These are phyloP conservation scores for Malurus alboscapulatus DNA, from an alignment of 2,113 vertebrate species.

Conservation along the genomic window DNA sequence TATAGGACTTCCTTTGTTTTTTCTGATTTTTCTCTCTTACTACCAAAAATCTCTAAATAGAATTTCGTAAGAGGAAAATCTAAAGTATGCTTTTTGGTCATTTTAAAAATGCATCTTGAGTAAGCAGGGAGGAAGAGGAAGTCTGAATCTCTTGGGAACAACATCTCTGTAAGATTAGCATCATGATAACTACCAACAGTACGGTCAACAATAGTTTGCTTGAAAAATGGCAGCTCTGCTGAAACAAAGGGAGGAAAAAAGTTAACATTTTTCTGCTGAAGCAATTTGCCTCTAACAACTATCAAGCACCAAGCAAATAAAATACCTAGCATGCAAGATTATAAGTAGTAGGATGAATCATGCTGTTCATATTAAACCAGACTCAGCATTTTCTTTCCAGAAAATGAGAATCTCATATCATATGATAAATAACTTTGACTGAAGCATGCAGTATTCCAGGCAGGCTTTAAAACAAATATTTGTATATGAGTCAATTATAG, in stretches of 20 bases:
- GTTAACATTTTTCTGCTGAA: conserved; percentile 43
- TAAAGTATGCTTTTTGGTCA: background rate
- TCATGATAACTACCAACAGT: background rate
- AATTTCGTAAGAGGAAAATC: background rate
- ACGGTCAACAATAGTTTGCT: background rate
- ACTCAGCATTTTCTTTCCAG: conserved; percentile 82
- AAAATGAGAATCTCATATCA: conserved; percentile 73
- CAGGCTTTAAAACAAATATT: conserved; percentile 79
- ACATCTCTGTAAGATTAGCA: background rate
- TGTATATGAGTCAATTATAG: conserved; percentile 69
- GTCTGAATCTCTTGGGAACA: background rate
- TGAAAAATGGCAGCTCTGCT: conserved; percentile 16
- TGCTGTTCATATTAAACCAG: conserved; percentile 72
- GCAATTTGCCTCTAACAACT: conserved; percentile 56
- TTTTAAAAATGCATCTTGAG: background rate
- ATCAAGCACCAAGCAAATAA: conserved; percentile 63
- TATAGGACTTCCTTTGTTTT: background rate
- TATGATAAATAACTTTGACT: conserved; percentile 85
- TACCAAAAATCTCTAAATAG: background rate
- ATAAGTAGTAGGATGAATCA: conserved; percentile 81
- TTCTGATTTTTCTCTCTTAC: background rate
- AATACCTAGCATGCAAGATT: conserved; percentile 68
- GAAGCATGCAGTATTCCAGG: conserved; percentile 77
- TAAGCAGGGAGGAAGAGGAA: background rate
- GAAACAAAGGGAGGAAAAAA: conserved; percentile 33